Evolutionary conservation across 2,113 vertebrate genomes (phyloP), one percentile per base, ranked within the genome.

Genomic region (Dendrocopos noguchii): DNA sequence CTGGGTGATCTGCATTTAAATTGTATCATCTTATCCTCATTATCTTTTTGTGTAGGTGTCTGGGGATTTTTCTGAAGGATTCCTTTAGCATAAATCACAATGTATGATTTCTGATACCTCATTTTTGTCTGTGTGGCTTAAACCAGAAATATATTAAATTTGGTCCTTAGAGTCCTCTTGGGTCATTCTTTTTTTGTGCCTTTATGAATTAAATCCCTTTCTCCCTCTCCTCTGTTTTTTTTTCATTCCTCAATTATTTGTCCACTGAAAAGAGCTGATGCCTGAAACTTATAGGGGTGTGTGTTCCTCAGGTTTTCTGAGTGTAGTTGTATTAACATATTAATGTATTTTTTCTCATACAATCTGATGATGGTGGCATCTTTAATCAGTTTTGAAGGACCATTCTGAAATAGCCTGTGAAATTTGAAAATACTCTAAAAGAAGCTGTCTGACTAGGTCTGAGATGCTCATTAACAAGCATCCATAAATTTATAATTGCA

Each of bases 1-100:
- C 88, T 93, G 86, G 80, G 86, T 95, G 91, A 96, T 96, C 86
- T 89, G 86, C 87, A 92, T 95, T 96, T 90, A 92, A 91, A 91
- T 95, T 93, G 84, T 95, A 83, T 93, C 71, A 91, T 95, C 84
- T 66, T 96, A 93, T 77, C 75, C 88, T 96, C 94, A 91, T 95
- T 92, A 96, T 89, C 89, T 94, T 94, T 96, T 74, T 77, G 67
- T 89, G 87, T 87, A 68, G 87, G 88, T 95, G 80, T 95, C 91
- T 96, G 71, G 94, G 52, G 52, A 67, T 29, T 93, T 92, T 95
- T 92, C 72, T 87, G 84, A 96, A 91, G 52, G 75, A 87, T 96
- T 94, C 81, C 78, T 95, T 93, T 93, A 89, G 81, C 84, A 91
- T 93, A 94, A 83, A 91, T 94, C 87, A 93, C 47, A 85, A 74